A percentile compares a stretch with the other conserved stretches of the same genome.
phyloP scores from a whole-genome alignment of 2,888 invertebrate genomes.

The Pristionchus mayeri region DNA sequence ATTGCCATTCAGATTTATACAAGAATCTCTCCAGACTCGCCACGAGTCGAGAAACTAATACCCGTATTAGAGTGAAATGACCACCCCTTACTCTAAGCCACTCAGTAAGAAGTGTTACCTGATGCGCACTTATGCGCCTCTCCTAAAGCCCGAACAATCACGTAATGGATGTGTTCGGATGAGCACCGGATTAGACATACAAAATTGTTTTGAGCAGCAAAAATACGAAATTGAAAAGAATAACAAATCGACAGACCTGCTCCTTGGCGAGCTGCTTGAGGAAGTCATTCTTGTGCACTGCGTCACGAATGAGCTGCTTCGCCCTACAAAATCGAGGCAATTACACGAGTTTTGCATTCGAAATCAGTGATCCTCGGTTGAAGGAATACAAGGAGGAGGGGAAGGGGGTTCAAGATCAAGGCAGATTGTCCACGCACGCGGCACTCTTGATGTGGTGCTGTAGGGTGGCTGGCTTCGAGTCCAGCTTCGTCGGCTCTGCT shows the following conservation, averaged over 20 bases:
- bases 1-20: not conserved
- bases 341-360: not conserved
- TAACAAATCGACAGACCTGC: slow-evolving; percentile 72
- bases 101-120: no score
- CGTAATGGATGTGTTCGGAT: no score
- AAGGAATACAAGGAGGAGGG: no score
- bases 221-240: not conserved
- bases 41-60: no score
- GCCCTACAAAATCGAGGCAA: slow-evolving; percentile 73
- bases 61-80: not conserved
- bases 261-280: slow-evolving; percentile 79
- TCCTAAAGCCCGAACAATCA: no score
- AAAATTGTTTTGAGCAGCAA: not conserved
- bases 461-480: slow-evolving; percentile 71
- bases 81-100: no score
- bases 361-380: not conserved
- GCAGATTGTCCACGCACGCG: no score
- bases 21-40: no score
- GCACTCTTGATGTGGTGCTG: slow-evolving; percentile 75
- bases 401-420: no score
- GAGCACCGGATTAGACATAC: no score
- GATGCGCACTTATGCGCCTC: no score
- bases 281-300: slow-evolving; percentile 79
- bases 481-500: slow-evolving; percentile 76
- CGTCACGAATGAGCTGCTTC: slow-evolving; percentile 79